Conservation (phyloP, 2,888 invertebrate species). For the Troides helena region DNA sequence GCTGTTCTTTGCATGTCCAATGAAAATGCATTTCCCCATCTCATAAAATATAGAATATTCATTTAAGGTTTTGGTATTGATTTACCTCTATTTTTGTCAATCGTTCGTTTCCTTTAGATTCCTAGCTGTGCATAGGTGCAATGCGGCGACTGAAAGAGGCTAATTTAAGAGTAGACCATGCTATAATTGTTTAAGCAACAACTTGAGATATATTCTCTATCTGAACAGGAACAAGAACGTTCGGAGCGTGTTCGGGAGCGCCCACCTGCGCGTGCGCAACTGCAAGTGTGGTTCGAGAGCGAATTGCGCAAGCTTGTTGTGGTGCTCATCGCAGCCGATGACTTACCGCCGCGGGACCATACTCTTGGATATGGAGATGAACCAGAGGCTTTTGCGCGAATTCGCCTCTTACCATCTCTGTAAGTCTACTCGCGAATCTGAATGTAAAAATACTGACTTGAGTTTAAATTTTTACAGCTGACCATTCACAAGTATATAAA, state of each 20-base stretch:
- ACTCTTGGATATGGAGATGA: constrained; percentile 86
- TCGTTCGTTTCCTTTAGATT: constrained; percentile 13
- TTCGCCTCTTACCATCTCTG: constrained; percentile 89
- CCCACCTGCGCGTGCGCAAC: constrained; percentile 89
- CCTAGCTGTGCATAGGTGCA: constrained; percentile 29
- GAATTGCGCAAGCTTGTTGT: constrained; percentile 91
- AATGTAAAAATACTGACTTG: background rate
- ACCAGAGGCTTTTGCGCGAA: constrained; percentile 92
- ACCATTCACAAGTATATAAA: no score
- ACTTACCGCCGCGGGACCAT: constrained; percentile 89
- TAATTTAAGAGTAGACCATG: constrained; percentile 34
- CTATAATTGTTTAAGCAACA: background rate
- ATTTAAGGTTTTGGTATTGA: constrained; percentile 37
- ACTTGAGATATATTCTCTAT: background rate
- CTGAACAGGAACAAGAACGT: constrained; percentile 70
- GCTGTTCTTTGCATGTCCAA: constrained; percentile 73
- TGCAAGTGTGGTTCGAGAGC: constrained; percentile 94
- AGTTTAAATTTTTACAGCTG: no score
- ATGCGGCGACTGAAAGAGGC: constrained; percentile 42
- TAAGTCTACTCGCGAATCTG: constrained; percentile 65
- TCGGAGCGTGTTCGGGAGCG: constrained; percentile 82
- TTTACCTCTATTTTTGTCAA: constrained; percentile 33
- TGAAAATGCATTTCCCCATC: constrained; percentile 61
- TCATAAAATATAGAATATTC: constrained; percentile 30
- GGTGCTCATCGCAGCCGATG: constrained; percentile 92